Base-by-base conservation (phyloP, 2,888 invertebrate genomes). In the Syrphus vitripennis region DNA sequence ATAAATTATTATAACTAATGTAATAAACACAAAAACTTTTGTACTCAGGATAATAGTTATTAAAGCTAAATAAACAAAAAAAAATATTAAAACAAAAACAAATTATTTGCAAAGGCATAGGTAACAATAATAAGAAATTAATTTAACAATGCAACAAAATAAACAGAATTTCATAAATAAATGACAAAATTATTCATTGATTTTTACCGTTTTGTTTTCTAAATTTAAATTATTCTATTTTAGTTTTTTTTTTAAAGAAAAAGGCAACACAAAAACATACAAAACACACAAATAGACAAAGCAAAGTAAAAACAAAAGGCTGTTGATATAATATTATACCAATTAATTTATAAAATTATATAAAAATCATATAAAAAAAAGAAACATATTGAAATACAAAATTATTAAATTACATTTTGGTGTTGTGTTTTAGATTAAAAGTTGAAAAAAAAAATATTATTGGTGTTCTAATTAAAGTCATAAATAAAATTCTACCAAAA, bases 31-130 rank as follows among this genome's bases (percentile, higher is more conserved):
- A 81, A 53, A 80, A 53, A 65, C 82, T 86, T 84, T 82, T 82
- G 77, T 86, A 78, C 86, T 86, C 86, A 86, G 86, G 86, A 78
- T 74, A 82, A 48, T 82, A 82, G 82, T 70, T n/a, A 72, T 82
- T 74, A 74, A 70, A 76, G 3, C 31, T 55, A 50, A 82, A 70
- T 55, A 19, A 45, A 42, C 19, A 40, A 14, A n/a, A 10, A 53
- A 7, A 19, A 7, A 59, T 19, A 34, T 9, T 21, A 21, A 21
- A 19, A 9, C 6, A 19, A 21, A 57, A 34, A 57, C 12, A 9
- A 34, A 6, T 19, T 4, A 21, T 57, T 29, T 40, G 4, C 21
- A 10, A 59, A 31, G 0, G 2, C 40, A 37, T 6, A 9, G n/a
- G 24, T 19, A 9, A 26, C 7, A 26, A 63, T 29, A 40, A 26